phyloP scores from a whole-genome alignment of 2,888 invertebrate genomes.

The Drosophila borealis region DNA sequence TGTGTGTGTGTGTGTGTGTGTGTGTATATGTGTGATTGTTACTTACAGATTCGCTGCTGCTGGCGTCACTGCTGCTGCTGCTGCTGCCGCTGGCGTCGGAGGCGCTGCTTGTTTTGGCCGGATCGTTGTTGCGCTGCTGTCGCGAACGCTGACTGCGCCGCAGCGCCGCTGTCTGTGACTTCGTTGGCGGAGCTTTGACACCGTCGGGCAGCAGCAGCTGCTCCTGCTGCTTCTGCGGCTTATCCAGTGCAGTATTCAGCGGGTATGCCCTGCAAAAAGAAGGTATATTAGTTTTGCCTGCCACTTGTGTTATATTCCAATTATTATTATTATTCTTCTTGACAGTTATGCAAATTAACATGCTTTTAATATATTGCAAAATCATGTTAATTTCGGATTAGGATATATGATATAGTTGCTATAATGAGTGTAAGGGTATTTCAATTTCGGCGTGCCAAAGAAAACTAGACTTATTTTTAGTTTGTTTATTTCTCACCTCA shows the following conservation, averaged over 20 bases:
- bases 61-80: constrained; percentile 46
- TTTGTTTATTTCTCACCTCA: constrained; percentile 86
- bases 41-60: constrained; percentile 71
- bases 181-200: constrained; percentile 9
- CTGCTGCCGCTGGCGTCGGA: constrained; percentile 44
- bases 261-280: constrained; percentile 91
- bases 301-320: not conserved
- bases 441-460: not conserved
- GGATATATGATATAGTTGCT: too few relatives aligned
- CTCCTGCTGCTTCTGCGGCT: constrained; percentile 14
- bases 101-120: constrained; percentile 30
- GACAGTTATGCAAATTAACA: not conserved
- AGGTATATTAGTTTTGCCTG: not conserved
- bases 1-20: not conserved
- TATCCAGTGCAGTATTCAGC: constrained; percentile 92
- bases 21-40: not conserved
- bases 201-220: constrained; percentile 16
- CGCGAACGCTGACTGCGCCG: constrained; percentile 60
- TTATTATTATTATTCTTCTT: too few relatives aligned
- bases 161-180: constrained; percentile 6
- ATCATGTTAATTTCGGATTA: too few relatives aligned
- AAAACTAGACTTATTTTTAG: too few relatives aligned
- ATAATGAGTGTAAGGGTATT: too few relatives aligned
- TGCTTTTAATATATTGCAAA: too few relatives aligned
- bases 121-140: constrained; percentile 41